phyloP scores from a whole-genome alignment of 2,797 vertebrate species.

The Florisuga fusca region DNA sequence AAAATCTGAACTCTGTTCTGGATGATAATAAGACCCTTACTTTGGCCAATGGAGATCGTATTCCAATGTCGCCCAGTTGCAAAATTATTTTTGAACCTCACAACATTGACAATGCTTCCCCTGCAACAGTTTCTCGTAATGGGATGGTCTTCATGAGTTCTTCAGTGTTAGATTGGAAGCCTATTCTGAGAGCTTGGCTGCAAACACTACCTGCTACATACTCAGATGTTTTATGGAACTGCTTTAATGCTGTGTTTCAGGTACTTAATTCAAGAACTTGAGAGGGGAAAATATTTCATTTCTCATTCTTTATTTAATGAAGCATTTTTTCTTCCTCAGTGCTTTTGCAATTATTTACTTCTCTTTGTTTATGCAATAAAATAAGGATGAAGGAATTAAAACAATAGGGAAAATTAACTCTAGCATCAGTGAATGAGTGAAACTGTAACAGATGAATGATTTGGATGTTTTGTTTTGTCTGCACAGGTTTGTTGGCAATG shows the following conservation, averaged over 20 bases:
- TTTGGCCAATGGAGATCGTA: conserved; percentile 94
- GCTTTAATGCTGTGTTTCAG: conserved; percentile 84
- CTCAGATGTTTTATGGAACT: conserved; percentile 74
- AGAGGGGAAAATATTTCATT: background rate
- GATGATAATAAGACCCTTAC: conserved; percentile 97
- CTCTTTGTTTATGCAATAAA: background rate
- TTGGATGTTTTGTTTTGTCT: conserved; percentile 2
- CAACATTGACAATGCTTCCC: conserved; percentile 96
- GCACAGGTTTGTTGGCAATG: background rate
- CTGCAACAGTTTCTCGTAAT: conserved; percentile 95
- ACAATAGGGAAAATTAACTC: background rate
- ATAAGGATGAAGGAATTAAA: background rate
- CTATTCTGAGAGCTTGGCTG: conserved; percentile 90
- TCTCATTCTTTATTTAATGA: background rate
- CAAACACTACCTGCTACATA: conserved; percentile 76
- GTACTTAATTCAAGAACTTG: conserved; percentile 48
- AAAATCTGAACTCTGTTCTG: conserved; percentile 97
- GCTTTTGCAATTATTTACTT: background rate
- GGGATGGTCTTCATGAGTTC: conserved; percentile 99
- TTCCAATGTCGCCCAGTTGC: conserved; percentile 95
- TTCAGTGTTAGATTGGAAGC: conserved; percentile 92
- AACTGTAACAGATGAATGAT: background rate
- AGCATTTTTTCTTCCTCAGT: background rate
- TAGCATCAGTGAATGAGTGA: background rate
- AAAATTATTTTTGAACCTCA: conserved; percentile 97